phyloP scores from a whole-genome alignment of 2,113 vertebrate species.

The Willisornis vidua region DNA sequence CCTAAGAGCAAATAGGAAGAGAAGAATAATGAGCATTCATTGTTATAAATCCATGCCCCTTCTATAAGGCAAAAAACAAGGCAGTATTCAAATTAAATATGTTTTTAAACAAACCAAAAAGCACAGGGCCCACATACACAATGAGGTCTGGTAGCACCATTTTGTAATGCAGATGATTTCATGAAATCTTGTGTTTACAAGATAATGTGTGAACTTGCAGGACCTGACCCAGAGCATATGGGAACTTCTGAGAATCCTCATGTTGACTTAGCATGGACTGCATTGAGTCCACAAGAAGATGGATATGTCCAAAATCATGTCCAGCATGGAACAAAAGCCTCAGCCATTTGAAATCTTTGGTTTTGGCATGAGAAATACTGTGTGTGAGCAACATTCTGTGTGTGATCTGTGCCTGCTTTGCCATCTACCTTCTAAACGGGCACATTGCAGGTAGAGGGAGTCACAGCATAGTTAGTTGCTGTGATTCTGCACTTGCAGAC shows the following conservation, averaged over 20 bases:
- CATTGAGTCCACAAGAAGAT: not conserved
- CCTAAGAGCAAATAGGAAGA: not conserved
- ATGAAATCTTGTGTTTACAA: not conserved
- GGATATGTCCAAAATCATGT: not conserved
- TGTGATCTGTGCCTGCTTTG: not conserved
- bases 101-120: not conserved
- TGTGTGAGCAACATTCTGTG: not conserved
- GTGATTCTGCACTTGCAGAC: not conserved
- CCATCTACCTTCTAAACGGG: not conserved
- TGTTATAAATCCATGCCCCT: not conserved
- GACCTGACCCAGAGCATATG: not conserved
- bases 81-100: not conserved
- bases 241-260: not conserved
- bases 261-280: not conserved
- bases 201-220: not conserved
- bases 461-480: not conserved
- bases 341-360: not conserved
- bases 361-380: not conserved
- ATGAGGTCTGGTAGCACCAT: not conserved
- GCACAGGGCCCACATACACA: not conserved
- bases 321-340: not conserved
- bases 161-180: rapidly evolving
- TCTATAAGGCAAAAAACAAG: not conserved
- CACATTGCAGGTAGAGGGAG: not conserved
- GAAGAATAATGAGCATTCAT: not conserved